Evolutionary conservation across 2,113 vertebrate genomes (phyloP), one percentile per base, ranked within the genome.

Genomic region (Semnornis frantzii): DNA sequence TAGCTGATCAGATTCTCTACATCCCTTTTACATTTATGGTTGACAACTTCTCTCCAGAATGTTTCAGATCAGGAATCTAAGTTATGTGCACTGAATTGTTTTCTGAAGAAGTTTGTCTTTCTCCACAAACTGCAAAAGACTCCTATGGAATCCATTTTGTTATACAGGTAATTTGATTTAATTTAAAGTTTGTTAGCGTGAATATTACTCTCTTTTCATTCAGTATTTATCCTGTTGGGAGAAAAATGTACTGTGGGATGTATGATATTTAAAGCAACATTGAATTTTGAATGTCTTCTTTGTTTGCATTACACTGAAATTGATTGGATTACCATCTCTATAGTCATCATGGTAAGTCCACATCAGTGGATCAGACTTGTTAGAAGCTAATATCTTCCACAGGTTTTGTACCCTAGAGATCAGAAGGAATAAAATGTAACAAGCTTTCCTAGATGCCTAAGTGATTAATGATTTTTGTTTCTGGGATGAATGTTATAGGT

Each of bases 401-500:
- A 83, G 65, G 77, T 79, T 94, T 76, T 91, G 59, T 55, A 78
- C 50, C 10, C 58, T 83, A 79, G 82, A 75, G 92, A 87, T 89
- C 73, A 92, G 16, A 80, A 82, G 33, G 74, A 96, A 91, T 82
- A 78, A 94, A 92, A 85, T 79, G 46, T 31, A 91, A 94, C 16
- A 42, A 25, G 42, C 91, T 86, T 92, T 94, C 85, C 92, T 95
- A 58, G 85, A 94, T 39, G 83, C 24, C 79, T 92, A 39, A 7
- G 46, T 97, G 96, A 97, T 97, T 95, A 95, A 96, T 92, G 87
- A 85, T 39, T 91, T 95, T 97, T 95, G 70, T 96, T 94, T 97
- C 58, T 92, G 57, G 30, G 82, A 92, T 94, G 60, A 97, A 93
- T 87, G 80, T 89, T 95, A 95, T 72, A 92, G 54, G 94, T 52